Conservation (phyloP, 2,888 invertebrate species). For the Epistrophe eligans region DNA sequence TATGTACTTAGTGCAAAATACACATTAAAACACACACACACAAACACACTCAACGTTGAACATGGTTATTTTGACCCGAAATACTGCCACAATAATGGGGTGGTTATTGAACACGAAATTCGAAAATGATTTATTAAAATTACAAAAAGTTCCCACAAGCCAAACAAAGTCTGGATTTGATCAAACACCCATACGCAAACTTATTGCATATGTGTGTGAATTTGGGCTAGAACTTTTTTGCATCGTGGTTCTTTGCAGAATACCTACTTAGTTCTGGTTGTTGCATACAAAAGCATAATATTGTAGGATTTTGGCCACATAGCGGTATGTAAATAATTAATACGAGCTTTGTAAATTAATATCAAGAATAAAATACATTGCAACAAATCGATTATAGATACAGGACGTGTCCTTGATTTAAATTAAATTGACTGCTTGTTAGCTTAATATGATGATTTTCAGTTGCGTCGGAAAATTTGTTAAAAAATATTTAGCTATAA, state of each 20-base stretch:
- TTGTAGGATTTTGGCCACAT: slow-evolving; percentile 5
- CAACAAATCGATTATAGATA: background rate
- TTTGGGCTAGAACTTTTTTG: background rate
- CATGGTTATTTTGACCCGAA: background rate
- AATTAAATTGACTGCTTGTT: background rate
- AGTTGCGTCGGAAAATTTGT: too few species aligned
- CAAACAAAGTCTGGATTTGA: slow-evolving; percentile 2
- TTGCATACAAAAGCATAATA: slow-evolving; percentile 8
- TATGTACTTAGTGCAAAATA: background rate
- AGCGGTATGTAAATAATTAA: background rate
- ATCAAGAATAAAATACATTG: background rate
- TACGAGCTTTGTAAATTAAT: background rate
- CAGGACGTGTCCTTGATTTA: background rate
- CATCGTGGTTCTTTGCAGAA: background rate
- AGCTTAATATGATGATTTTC: background rate
- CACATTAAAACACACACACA: background rate
- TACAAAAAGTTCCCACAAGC: background rate
- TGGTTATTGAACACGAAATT: background rate
- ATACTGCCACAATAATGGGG: background rate
- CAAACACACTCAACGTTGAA: background rate
- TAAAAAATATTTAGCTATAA: too few species aligned
- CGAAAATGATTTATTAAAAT: slow-evolving; percentile 20
- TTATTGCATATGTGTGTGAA: background rate
- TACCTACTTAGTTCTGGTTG: background rate
- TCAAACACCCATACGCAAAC: background rate